phyloP scores from a whole-genome alignment of 1,140 invertebrate species.

The Pemphigus obesinymphae region DNA sequence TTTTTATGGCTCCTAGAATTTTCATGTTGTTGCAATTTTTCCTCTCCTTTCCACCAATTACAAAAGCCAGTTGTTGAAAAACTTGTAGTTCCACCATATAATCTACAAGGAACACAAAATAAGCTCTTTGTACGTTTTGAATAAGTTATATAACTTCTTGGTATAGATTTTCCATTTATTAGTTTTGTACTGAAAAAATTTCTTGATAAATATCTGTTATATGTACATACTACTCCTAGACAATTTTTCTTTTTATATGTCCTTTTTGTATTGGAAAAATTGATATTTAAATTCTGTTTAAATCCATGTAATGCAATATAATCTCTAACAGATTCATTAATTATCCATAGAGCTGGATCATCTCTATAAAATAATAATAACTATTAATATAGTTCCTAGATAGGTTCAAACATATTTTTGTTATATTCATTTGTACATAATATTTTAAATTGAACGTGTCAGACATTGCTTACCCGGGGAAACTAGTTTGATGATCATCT shows the following conservation, averaged over 20 bases:
- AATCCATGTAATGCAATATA: background rate
- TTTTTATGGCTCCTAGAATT: conserved; percentile 44
- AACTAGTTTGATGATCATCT: too few species aligned
- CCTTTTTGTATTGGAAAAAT: conserved; percentile 5
- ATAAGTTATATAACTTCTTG: background rate
- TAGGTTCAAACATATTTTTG: too few species aligned
- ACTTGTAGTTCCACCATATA: background rate
- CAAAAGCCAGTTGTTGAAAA: background rate
- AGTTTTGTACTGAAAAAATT: conserved; percentile 3
- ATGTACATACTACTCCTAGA: conserved; percentile 25
- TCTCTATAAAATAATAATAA: background rate
- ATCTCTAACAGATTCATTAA: background rate
- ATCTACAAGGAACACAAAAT: background rate
- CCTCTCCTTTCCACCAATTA: background rate
- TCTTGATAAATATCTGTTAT: conserved; percentile 19
- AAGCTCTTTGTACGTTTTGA: background rate
- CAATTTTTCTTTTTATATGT: conserved; percentile 38
- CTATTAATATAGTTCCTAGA: too few species aligned
- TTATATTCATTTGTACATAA: too few species aligned
- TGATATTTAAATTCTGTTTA: background rate
- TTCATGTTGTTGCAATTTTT: conserved; percentile 47
- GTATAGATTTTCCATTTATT: background rate
- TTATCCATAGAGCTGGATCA: background rate
- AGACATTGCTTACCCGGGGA: too few species aligned
- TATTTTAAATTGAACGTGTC: too few species aligned